These are phyloP conservation scores for Temnothorax nylanderi DNA, from an alignment of 1,140 invertebrate genomes.

Conservation along the genomic window DNA sequence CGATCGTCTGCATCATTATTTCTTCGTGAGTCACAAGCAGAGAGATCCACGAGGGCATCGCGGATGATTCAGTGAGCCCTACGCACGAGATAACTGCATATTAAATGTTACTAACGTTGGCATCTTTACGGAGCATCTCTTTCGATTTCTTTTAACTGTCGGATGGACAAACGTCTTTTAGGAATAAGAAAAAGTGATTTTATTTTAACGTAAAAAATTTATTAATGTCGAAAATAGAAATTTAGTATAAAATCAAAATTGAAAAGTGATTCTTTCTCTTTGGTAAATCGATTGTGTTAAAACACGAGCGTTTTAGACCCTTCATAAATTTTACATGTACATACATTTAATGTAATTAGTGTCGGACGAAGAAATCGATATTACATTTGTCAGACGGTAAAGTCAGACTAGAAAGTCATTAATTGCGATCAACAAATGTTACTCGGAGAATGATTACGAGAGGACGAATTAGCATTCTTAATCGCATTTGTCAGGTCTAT, in stretches of 20 bases:
- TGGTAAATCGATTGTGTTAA: neutral
- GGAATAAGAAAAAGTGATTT: neutral
- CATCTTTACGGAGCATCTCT: neutral
- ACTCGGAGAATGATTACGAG: neutral
- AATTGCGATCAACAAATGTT: neutral
- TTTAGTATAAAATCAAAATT: neutral
- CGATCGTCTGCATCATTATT: constrained; percentile 39
- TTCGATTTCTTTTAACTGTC: neutral
- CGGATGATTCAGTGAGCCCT: constrained; percentile 38
- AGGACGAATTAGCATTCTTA: neutral
- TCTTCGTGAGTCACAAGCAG: constrained; percentile 14
- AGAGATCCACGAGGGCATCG: neutral
- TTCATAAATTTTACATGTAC: neutral
- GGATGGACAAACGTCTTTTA: neutral
- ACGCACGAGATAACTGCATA: neutral
- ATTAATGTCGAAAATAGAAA: neutral
- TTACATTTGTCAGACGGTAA: neutral
- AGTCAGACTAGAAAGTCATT: neutral
- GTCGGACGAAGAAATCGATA: neutral
- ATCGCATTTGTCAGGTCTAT: too few species aligned
- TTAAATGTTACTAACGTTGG: constrained; percentile 26
- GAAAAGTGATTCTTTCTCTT: neutral
- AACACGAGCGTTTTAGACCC: neutral
- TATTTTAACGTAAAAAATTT: neutral
- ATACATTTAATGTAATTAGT: neutral